These are phyloP conservation scores for Gymnarchus niloticus DNA, from an alignment of 2,113 vertebrate genomes.

Conservation along the genomic window DNA sequence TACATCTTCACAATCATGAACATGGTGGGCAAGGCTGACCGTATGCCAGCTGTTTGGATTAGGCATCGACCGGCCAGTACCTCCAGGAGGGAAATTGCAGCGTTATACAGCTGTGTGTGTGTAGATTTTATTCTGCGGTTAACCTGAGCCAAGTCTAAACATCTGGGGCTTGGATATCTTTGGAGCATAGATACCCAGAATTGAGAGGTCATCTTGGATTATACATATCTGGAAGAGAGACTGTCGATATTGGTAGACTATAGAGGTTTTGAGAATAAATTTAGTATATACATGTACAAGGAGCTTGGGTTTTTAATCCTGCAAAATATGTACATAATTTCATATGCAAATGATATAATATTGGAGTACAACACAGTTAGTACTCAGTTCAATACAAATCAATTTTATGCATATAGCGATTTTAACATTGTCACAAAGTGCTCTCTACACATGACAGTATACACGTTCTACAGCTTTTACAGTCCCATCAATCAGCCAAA, in stretches of 20 bases:
- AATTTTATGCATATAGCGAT: too few relatives aligned
- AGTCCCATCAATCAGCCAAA: neutral
- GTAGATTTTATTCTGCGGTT: neutral
- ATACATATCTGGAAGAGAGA: neutral
- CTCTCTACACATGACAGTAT: neutral
- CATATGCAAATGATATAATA: neutral
- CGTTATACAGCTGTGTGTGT: neutral
- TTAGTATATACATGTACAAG: neutral
- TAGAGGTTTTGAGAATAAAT: neutral
- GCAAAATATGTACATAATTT: neutral
- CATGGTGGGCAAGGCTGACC: conserved; percentile 69
- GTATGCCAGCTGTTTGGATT: neutral
- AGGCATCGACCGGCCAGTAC: too few relatives aligned
- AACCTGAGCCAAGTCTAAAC: neutral
- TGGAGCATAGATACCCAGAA: neutral
- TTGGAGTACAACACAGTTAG: too few relatives aligned
- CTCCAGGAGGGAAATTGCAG: too few relatives aligned
- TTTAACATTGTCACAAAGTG: too few relatives aligned
- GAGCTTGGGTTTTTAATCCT: neutral
- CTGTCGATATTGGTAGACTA: neutral
- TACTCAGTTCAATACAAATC: too few relatives aligned
- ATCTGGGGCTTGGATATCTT: neutral
- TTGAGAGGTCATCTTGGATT: neutral
- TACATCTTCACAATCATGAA: conserved; percentile 99
- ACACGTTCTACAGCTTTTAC: neutral